Evolutionary conservation across 2,888 invertebrate species (phyloP), one percentile per base, ranked within the genome.

Genomic region (Phengaris arion): DNA sequence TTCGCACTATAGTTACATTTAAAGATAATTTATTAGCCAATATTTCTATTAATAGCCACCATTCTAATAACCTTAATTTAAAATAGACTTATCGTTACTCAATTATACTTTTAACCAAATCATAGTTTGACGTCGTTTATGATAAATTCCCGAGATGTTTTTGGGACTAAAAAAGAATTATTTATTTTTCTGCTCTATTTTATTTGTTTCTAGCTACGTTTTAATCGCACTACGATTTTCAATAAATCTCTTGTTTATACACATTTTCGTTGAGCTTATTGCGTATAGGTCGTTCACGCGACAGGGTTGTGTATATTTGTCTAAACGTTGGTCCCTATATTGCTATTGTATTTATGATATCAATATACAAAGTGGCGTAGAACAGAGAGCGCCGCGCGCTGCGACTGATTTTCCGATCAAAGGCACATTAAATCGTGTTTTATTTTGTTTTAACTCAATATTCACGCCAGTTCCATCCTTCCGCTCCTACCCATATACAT

Each of bases 321-420:
- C 92, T 92, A 93, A 93, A 93, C 89, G 86, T 93, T 93, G 93
- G 93, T 93, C 93, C 93, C 93, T 91, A 92, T 87, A 89, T 93
- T 92, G 89, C 91, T 92, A 93, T 93, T 91, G 92, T 89, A 88
- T 85, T 85, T 83, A 83, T 87, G 86, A 87, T 83, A 84, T 85
- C 82, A 57, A 84, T 82, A 83, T 83, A 83, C 82, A 83, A 84
- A 82, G 82, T 80, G 83, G 82, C 82, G 70, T 76, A 84, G 86
- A 86, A 84, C 85, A 81, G 76, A 77, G 77, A 89, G 87, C 91
- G 89, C 89, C 89, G 90, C 91, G 88, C 82, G 78, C 81, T 80
- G 85, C 87, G 86, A 87, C 86, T 85, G 87, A 89, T 85, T 92
- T 87, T 90, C 91, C 90, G 89, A 90, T 86, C 89, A 90, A 93